Percentiles rank a stretch among this genome's conserved stretches.
Conservation (phyloP, 1,140 invertebrate species). For the Phenacoccus solenopsis region DNA sequence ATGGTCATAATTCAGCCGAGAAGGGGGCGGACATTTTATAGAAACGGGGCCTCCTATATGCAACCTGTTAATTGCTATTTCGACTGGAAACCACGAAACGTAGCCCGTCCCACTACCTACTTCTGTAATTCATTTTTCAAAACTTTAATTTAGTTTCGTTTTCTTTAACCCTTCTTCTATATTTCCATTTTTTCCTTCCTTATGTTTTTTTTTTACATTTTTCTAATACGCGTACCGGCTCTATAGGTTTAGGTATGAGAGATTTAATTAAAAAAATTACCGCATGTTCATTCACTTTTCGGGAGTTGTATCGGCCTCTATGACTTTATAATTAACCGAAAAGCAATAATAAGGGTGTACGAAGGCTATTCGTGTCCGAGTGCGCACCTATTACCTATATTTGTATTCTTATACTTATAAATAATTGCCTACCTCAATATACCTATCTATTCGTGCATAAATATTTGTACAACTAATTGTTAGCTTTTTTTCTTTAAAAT, state of each 20-base stretch:
- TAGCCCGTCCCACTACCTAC: background rate
- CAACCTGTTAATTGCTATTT: conserved; percentile 2
- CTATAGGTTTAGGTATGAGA: background rate
- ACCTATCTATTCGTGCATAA: too few relatives aligned
- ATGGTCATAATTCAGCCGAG: background rate
- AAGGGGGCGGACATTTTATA: background rate
- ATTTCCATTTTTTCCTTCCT: background rate
- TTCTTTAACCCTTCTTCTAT: background rate
- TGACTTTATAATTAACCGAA: too few relatives aligned
- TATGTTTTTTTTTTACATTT: background rate
- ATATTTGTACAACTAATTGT: too few relatives aligned
- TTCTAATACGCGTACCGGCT: background rate
- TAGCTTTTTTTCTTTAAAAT: too few relatives aligned
- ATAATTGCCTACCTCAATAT: too few relatives aligned
- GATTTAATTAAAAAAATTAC: background rate
- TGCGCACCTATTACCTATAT: too few relatives aligned
- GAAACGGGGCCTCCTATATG: background rate
- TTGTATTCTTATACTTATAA: too few relatives aligned
- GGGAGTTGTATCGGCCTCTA: too few relatives aligned
- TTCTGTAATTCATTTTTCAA: conserved; percentile 3
- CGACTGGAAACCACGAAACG: background rate
- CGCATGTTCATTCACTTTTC: background rate
- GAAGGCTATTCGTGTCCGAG: too few relatives aligned
- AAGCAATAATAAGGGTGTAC: too few relatives aligned
- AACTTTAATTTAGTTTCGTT: conserved; percentile 3